Base-by-base conservation (phyloP, 2,888 invertebrate species). In the Cheilosia grossa region DNA sequence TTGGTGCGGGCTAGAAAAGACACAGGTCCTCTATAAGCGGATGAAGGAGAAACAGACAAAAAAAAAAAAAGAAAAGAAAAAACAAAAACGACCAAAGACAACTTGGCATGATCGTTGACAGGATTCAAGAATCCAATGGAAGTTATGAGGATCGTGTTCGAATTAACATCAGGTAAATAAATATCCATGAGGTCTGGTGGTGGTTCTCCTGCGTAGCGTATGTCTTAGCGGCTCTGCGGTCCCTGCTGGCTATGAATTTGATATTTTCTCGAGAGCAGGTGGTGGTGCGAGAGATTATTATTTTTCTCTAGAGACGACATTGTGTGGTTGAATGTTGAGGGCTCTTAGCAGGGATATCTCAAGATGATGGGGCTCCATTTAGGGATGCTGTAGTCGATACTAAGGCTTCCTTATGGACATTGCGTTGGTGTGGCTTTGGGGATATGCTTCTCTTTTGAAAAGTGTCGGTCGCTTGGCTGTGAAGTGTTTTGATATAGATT, bases 101-200 rank as follows among this genome's bases (percentile, higher is more conserved):
- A 74, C 79, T 75, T 74, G 83, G 70, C 81, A 81, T 77, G 81
- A 85, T 85, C 72, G 85, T 67, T 85, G 85, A 85, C 85, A 85
- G 81, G 85, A 80, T 81, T 85, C 85, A 81, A 75, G 81, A 77
- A 77, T 63, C 81, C 81, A 85, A 67, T 81, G 75, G 61, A 77
- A 85, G 81, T 85, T 85, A 85, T 85, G 85, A 85, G 81, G 85
- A 85, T 85, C 77, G 72, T 81, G 83, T 80, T 83, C 80, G 83
- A 83, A 83, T 83, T 83, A 80, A 83, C 80, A 80, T 80, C 64
- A 47, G 80, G 80, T 75, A 80, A 83, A 83, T 83, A 83, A 83
- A 83, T 83, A 83, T 83, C 83, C 83, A 83, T 75, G 83, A 83
- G 80, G 80, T 66, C 15, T 33, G 30, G 40, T 59, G 33, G 37